Evolutionary conservation across 2,888 invertebrate species (phyloP).

Genomic region (Lottia scabra): DNA sequence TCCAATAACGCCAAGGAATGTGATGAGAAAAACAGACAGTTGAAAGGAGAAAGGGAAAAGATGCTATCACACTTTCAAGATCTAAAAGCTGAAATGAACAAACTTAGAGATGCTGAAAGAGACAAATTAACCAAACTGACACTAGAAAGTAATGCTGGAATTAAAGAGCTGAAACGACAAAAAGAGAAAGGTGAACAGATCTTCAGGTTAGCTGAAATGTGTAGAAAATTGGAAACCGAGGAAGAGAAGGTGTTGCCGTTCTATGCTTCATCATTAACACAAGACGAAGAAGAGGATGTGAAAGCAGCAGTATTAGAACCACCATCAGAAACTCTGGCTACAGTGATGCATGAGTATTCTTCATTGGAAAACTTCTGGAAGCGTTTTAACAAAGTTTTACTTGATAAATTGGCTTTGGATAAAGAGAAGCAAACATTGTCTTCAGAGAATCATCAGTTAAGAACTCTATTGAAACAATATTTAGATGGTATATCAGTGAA

Average conservation of each 20-base stretch:
- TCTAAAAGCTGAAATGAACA: conserved; percentile 69
- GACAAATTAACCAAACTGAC: conserved; percentile 67
- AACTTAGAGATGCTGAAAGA: conserved; percentile 63
- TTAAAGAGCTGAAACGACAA: conserved; percentile 62
- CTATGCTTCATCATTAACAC: conserved; percentile 66
- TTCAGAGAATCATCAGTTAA: conserved; percentile 75
- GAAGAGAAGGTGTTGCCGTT: conserved; percentile 70
- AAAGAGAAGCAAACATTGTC: conserved; percentile 68
- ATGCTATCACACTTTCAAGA: conserved; percentile 67
- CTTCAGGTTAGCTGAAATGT: conserved; percentile 67
- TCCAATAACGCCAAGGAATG: conserved; percentile 64
- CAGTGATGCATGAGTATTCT: conserved; percentile 67
- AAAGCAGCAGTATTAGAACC: conserved; percentile 60
- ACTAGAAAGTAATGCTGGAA: conserved; percentile 64
- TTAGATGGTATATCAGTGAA: conserved; percentile 70
- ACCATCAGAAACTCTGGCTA: conserved; percentile 61
- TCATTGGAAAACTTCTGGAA: conserved; percentile 79
- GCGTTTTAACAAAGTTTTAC: conserved; percentile 74
- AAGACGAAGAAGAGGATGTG: conserved; percentile 66
- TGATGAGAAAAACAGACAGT: conserved; percentile 66
- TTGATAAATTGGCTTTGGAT: conserved; percentile 73
- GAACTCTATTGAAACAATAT: conserved; percentile 69
- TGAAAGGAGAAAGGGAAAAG: conserved; percentile 67
- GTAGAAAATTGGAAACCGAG: conserved; percentile 69
- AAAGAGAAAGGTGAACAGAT: conserved; percentile 65